Conservation (phyloP, 2,888 invertebrate genomes). For the Octonoba sinensis region DNA sequence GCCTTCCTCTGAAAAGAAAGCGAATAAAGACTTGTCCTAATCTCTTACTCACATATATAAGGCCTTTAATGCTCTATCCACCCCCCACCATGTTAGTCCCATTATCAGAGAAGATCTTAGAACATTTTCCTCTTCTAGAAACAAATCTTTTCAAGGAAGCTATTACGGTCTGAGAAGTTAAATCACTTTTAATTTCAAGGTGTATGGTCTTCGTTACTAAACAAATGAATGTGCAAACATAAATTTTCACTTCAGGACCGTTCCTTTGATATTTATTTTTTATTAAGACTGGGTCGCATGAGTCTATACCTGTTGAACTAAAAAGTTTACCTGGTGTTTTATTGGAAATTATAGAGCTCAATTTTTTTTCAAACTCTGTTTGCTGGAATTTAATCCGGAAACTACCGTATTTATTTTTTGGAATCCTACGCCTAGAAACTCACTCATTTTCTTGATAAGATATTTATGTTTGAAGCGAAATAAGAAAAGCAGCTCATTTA, state of each 20-base stretch:
- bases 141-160: background rate
- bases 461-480: too few species aligned
- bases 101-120: conserved; percentile 1
- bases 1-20: conserved; percentile 27
- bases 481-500: too few species aligned
- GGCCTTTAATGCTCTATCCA: background rate
- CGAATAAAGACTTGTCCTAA: background rate
- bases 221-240: background rate
- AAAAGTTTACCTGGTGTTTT: background rate
- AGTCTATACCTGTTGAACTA: background rate
- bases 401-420: too few species aligned
- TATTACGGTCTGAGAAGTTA: background rate
- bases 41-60: background rate
- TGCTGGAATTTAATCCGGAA: too few species aligned
- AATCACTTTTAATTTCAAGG: background rate
- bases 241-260: background rate
- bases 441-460: too few species aligned
- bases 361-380: too few species aligned
- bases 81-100: background rate
- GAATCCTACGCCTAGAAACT: too few species aligned
- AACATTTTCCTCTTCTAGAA: conserved; percentile 4
- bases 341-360: too few species aligned
- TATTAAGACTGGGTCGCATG: background rate
- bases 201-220: background rate
- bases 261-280: background rate